Conservation (phyloP, 2,113 vertebrate genomes). For the Salvelinus fontinalis region DNA sequence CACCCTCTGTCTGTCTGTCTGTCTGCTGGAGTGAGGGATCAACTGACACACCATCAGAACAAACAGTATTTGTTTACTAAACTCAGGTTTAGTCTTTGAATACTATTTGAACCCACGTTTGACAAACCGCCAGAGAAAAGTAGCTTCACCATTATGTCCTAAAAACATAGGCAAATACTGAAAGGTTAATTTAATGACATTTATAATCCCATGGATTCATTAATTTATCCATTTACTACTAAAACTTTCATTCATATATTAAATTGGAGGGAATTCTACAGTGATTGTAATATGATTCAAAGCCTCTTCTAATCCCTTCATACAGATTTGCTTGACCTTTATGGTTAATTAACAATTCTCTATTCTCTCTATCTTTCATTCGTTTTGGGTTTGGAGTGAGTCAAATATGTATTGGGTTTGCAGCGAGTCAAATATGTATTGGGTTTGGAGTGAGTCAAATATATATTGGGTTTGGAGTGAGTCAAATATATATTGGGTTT, state of each 20-base stretch:
- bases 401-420: background rate
- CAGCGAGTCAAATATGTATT: background rate
- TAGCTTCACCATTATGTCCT: background rate
- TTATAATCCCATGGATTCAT: background rate
- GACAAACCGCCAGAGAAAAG: background rate
- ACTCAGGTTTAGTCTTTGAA: no score
- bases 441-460: no score
- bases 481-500: background rate
- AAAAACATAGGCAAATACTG: background rate
- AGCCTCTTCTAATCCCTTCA: slow-evolving; percentile 4
- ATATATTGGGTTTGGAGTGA: background rate
- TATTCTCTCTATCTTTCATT: background rate
- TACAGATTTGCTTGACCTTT: slow-evolving; percentile 1
- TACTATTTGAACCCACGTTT: no score
- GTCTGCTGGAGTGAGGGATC: background rate
- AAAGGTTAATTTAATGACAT: background rate
- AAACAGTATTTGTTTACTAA: background rate
- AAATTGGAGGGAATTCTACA: background rate
- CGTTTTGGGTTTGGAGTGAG: background rate
- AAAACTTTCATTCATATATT: background rate
- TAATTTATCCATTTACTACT: background rate
- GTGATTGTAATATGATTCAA: slow-evolving; percentile 3
- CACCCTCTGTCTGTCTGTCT: background rate
- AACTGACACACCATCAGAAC: background rate
- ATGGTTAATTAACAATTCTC: slow-evolving; percentile 17